Conservation (phyloP, 1,140 invertebrate species). For the Camponotus vicinus region DNA sequence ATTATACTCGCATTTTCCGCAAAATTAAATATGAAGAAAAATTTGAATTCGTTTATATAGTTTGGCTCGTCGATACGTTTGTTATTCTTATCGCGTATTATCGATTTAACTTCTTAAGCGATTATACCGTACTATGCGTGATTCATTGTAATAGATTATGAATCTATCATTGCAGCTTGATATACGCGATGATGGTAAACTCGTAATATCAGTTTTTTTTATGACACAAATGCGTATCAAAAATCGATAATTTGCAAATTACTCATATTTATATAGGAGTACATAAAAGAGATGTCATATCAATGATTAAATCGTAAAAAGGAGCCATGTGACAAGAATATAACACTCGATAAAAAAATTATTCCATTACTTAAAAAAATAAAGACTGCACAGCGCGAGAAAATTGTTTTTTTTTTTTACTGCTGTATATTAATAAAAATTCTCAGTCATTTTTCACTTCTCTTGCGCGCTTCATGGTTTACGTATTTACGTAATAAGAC, state of each 20-base stretch:
- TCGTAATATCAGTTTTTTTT: neutral
- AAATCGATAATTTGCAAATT: conserved; percentile 37
- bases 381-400: neutral
- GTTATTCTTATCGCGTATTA: neutral
- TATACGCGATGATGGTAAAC: too few species aligned
- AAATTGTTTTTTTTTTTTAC: neutral
- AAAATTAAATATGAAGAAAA: neutral
- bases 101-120: conserved; percentile 26
- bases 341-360: neutral
- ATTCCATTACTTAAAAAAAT: conserved; percentile 10
- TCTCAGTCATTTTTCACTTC: neutral
- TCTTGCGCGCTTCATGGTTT: neutral
- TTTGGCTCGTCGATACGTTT: neutral
- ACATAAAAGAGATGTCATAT: neutral
- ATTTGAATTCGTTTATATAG: neutral
- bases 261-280: neutral
- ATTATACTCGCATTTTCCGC: neutral
- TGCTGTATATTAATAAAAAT: conserved; percentile 12
- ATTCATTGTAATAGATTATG: neutral
- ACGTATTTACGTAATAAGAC: neutral
- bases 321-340: neutral
- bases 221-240: conserved; percentile 53
- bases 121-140: conserved; percentile 13
- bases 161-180: conserved; percentile 1
- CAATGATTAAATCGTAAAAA: conserved; percentile 13